Base-by-base conservation (phyloP, 2,888 invertebrate genomes). In the Sinotaia quadrata region DNA sequence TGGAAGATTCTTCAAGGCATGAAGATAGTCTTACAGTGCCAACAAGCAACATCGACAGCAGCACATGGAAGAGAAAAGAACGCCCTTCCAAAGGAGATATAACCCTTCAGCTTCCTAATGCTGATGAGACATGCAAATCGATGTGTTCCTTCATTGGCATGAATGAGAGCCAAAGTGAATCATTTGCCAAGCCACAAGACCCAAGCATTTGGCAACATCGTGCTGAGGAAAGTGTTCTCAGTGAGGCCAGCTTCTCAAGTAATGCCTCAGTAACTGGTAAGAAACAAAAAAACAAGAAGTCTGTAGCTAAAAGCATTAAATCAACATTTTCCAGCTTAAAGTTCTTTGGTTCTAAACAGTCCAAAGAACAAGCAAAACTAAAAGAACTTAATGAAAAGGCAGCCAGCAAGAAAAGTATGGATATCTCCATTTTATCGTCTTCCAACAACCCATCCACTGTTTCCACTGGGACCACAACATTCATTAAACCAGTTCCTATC, bases 51-150 rank as follows among this genome's bases (percentile, higher is more conserved):
- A 71, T 73, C 33, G 74, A 75, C 69, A 75, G 68, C 41, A 77
- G 82, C n/a, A 84, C 84, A 0, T 84, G 81, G 80, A 80, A 75
- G 41, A 81, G 78, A 73, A 81, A 83, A 71, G 78, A 80, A 41
- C 56, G 69, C 2, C 61, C 71, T 15, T 75, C 77, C 3, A 62
- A 56, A 18, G 76, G 78, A 18, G 77, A 78, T 49, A 76, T 78
- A 37, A 77, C 71, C 51, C 69, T 75, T 2, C 49, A 69, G 29
- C 70, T 84, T 10, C 84, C 84, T n/a, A 81, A 84, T 73, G 84
- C 84, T 2, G 84, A 84, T 58, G 83, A 84, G 61, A 83, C 83
- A 0, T 80, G 80, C n/a, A 41, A 67, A 27, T 79, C 81, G n/a
- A 56, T 62, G 52, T 54, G 44, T 34, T 75, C 74, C 4, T 59